phyloP scores from a whole-genome alignment of 2,888 invertebrate species.

The Eudasyphora cyanicolor region DNA sequence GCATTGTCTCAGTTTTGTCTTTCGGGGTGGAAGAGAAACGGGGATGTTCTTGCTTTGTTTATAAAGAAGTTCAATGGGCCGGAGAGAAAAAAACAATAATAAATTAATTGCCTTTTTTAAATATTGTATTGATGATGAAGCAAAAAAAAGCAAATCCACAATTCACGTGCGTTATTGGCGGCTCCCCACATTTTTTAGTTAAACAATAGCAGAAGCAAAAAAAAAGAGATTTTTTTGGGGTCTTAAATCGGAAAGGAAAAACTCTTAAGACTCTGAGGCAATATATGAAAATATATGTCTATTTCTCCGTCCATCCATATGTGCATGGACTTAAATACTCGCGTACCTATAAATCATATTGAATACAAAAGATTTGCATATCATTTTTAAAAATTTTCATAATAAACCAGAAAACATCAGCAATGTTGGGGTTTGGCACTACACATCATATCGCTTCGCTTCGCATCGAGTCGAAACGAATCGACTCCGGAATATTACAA shows the following conservation, averaged over 20 bases:
- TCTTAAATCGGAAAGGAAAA: slow-evolving; percentile 45
- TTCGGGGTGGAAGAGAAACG: too few relatives aligned
- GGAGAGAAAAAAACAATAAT: not conserved
- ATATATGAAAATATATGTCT: not conserved
- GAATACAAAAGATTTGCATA: slow-evolving; percentile 54
- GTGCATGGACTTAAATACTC: not conserved
- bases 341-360: slow-evolving; percentile 29
- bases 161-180: not conserved
- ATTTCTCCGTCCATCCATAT: too few relatives aligned
- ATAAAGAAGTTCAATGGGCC: not conserved
- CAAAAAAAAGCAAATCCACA: slow-evolving; percentile 9
- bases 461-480: not conserved
- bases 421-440: not conserved
- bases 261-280: not conserved
- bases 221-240: slow-evolving; percentile 49
- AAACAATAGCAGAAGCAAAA: not conserved
- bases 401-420: not conserved
- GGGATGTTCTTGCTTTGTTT: slow-evolving; percentile 2
- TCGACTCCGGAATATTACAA: slow-evolving; percentile 23
- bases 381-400: slow-evolving; percentile 29
- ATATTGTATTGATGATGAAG: slow-evolving; percentile 34
- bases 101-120: slow-evolving; percentile 47
- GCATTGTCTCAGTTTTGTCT: slow-evolving; percentile 1
- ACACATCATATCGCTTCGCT: not conserved
- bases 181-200: not conserved